Evolutionary conservation across 2,113 vertebrate species (phyloP), one percentile per base, ranked within the genome.

Genomic region (Coptodon rendalli): DNA sequence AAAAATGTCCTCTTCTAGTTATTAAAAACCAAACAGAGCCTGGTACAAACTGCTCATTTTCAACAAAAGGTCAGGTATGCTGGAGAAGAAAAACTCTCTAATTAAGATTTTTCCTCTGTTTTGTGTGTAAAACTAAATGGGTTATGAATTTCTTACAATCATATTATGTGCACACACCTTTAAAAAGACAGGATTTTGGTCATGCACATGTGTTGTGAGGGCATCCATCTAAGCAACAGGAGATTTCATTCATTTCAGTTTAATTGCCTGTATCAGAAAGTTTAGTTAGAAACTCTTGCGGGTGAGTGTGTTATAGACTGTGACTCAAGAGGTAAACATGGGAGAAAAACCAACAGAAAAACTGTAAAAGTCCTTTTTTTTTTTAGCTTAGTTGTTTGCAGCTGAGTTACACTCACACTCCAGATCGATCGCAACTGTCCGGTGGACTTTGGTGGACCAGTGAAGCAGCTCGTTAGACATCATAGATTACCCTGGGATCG

Each of bases 401-500:
- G 81, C 79, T 79, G 86, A 71, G 71, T 86, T 89, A 12, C 79
- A 80, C 78, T 89, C 29, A 13, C 79, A 82, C 59, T 87, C 29
- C 63, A 78, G 71, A 93, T 95, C 82, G 83, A 95, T 92, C 24
- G 59, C 52, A 86, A 13, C 88, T 89, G 84, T 86, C 89, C 38
- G 1, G 38, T 84, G 57, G 86, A 88, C 89, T 91, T 89, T 94
- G 87, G 83, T 89, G 85, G 89, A 93, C 86, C 92, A 92, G 89
- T 92, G 92, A 93, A 94, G 94, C 94, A 92, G 86, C 86, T 93
- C 94, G 92, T 92, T 89, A 87, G 84, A 89, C 85, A 89, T 82
- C 52, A 86, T 89, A 88, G 91, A 87, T 89, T 86, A 83, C 82
- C 31, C 81, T 57, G 82, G 86, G 82, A 89, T 89, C 85, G 87